Base-by-base conservation (phyloP, 2,113 vertebrate species). In the Riparia riparia region DNA sequence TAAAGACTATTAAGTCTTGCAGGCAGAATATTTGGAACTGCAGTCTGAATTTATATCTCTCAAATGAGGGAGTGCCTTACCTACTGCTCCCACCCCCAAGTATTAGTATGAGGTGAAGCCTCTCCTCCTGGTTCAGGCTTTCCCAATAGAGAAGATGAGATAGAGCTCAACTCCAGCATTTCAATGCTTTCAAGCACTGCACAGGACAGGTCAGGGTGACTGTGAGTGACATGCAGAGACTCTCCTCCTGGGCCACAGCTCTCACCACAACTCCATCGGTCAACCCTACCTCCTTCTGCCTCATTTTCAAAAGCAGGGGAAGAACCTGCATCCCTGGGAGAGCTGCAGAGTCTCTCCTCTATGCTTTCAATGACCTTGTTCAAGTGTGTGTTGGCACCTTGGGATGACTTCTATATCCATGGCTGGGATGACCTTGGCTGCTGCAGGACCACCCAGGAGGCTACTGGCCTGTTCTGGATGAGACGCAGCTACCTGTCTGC, bases 221-320 rank as follows among this genome's bases (percentile, higher is more conserved):
- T 0, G 13, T 7, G 51, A 13, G 24, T 13, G 24, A 31, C 22
- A 51, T 0, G 0, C 14, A 37, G 66, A 17, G 32, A 47, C 7
- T 20, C 57, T 54, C 4, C 14, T 25, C 12, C 51, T 2, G 1
- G 10, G 20, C 20, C 58, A 28, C 60, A 71, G 17, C 13, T 45
- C 54, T 58, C 53, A 28, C 34, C 70, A 18, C 3, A 28, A 1
- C 12, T 11, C 21, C 44, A 45, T 26, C 20, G 10, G 6, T 39
- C 39, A 68, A 10, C 71, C 32, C 25, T 54, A 14, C 22, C 72
- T 89, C 31, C 22, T 56, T 32, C 58, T 1, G 0, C 45, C 51
- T 63, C 11, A 0, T 34, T 77, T 68, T 26, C 57, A 45, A 65
- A 50, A 20, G 8, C 2, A 2, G 0, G 7, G 56, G 20, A 61